Evolutionary conservation across 2,113 vertebrate genomes (phyloP), one percentile per base, ranked within the genome.

Genomic region (Neogobius melanostomus): DNA sequence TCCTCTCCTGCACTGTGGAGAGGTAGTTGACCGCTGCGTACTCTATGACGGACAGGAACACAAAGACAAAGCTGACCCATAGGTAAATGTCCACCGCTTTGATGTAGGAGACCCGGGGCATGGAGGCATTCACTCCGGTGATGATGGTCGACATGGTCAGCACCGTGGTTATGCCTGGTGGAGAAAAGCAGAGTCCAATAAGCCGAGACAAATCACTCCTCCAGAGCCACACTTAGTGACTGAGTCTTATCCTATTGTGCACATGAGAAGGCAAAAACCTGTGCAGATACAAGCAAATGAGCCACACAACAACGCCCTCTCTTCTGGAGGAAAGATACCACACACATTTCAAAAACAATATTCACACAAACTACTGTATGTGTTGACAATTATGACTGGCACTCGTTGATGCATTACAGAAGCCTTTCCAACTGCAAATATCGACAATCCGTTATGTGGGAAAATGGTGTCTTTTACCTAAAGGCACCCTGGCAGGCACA

Each of bases 41-140:
- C 83, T 99, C 97, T 85, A 99, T 87, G 83, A 99, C 97, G 0
- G 97, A 99, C 54, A 99, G 95, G 88, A 99, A 99, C 81, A 99
- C 97, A 5, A 99, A 99, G 74, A 99, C 97, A 54, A 99, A 99
- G 86, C 97, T 99, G 92, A 98, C 96, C 97, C 97, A 98, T 66
- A 99, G 94, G 91, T 97, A 97, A 83, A 99, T 94, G 90, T 99
- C 97, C 91, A 99, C 97, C 0, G 98, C 96, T 90, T 98, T 97
- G 89, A 98, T 95, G 93, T 99, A 99, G 85, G 97, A 99, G 10
- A 99, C 97, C 0, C 96, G 93, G 2, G 97, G 97, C 97, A 99
- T 99, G 81, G 97, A 98, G 75, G 97, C 97, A 0, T 99, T 99
- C 78, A 99, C 96, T 0, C 97, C 97, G 0, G 96, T 98, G 90